Evolutionary conservation across 2,797 vertebrate species (phyloP), one percentile per base, ranked within the genome.

Genomic region (Rhodeus uyekii): DNA sequence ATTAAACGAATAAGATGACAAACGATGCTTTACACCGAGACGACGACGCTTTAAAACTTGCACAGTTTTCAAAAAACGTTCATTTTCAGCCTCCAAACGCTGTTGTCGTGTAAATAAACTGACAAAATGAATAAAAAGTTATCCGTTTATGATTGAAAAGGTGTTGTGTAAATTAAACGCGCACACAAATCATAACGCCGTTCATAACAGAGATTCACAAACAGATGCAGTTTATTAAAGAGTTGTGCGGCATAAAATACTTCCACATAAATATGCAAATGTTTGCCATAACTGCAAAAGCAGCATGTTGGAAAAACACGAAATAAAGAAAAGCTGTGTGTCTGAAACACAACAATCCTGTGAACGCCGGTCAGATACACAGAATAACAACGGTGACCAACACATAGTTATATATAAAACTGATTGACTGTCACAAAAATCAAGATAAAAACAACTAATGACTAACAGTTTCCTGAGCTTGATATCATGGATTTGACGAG

Each of bases 151-250:
- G 27, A 5, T 27, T 27, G 2, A 58, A 13, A 58, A 27, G 24
- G 12, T 14, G n/a, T 55, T 0, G 9, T n/a, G 22, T n/a, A n/a
- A 53, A 53, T 8, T 10, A 10, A n/a, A 44, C n/a, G n/a, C n/a
- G n/a, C n/a, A n/a, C 22, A 67, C 29, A 61, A 19, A 29, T 12
- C 36, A 29, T 18, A 76, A 42, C 39, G 3, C 9, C 2, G 39
- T 42, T 42, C n/a, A n/a, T n/a, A n/a, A n/a, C n/a, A n/a, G n/a
- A n/a, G n/a, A n/a, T n/a, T 67, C n/a, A 22, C 61, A 53, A 19
- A 53, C 5, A 78, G 6, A 27, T 68, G 24, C 48, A 39, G 32
- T 78, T 78, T 68, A 78, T 78, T 78, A 38, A 65, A 64, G 64
- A 38, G 18, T 3, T 19, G n/a, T 1, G 0, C 2, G 22, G n/a